Conservation (phyloP, 2,797 vertebrate genomes). For the Tachyglossus aculeatus region DNA sequence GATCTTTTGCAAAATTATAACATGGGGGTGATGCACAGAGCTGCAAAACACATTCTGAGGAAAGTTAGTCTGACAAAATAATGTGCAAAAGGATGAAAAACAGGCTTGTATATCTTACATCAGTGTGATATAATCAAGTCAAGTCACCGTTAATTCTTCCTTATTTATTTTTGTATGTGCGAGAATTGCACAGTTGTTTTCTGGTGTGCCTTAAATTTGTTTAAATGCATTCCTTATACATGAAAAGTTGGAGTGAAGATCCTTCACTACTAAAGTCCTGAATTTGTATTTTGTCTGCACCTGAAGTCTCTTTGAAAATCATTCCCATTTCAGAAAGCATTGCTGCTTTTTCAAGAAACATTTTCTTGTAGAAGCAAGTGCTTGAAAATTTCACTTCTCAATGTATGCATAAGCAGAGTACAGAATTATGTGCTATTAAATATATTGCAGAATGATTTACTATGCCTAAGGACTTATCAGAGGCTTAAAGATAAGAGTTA, state of each 20-base stretch:
- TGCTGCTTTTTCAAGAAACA: no score
- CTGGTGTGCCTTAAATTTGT: not conserved
- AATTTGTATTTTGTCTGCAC: not conserved
- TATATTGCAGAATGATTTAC: no score
- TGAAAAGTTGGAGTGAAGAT: not conserved
- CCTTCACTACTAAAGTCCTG: not conserved
- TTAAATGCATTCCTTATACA: constrained; percentile 5
- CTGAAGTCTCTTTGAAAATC: not conserved
- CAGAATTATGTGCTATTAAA: no score
- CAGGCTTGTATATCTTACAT: not conserved
- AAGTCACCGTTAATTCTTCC: not conserved
- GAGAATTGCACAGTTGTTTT: constrained; percentile 5
- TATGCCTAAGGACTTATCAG: no score
- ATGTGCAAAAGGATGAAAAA: not conserved
- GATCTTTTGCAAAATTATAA: not conserved
- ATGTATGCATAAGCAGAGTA: no score
- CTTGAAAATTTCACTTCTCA: no score
- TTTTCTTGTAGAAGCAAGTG: no score
- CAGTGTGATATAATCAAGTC: not conserved
- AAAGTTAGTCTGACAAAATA: not conserved
- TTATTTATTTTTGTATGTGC: not conserved
- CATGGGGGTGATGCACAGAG: not conserved
- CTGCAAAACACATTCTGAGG: not conserved
- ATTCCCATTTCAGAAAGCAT: no score
- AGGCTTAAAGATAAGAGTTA: no score